Conservation (phyloP, 2,113 vertebrate genomes). For the Elaphurus davidianus region DNA sequence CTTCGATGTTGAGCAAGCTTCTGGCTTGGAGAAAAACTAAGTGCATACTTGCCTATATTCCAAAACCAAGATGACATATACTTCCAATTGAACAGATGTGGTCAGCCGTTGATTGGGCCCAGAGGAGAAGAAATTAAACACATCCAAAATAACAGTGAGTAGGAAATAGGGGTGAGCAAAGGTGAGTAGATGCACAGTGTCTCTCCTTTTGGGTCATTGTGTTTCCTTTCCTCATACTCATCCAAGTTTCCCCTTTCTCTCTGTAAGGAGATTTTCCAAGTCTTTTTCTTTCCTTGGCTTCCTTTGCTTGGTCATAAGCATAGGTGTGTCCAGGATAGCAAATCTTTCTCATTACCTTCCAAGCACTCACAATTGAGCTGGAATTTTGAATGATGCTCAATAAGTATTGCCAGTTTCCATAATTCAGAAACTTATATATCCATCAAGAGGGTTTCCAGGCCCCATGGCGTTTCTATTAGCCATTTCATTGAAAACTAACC, state of each 20-base stretch:
- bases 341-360: background rate
- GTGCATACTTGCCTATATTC: slow-evolving; percentile 78
- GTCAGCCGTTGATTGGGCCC: slow-evolving; percentile 66
- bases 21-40: slow-evolving; percentile 70
- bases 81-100: slow-evolving; percentile 71
- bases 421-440: background rate
- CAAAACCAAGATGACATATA: slow-evolving; percentile 74
- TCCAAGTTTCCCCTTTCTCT: slow-evolving; percentile 26
- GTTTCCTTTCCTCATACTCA: background rate
- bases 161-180: slow-evolving; percentile 5
- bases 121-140: slow-evolving; percentile 37
- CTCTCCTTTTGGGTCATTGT: background rate
- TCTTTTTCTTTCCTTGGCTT: slow-evolving; percentile 41
- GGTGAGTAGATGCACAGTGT: background rate
- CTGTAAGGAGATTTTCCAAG: background rate
- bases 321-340: slow-evolving; percentile 27
- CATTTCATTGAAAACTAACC: slow-evolving; percentile 3
- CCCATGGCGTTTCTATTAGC: background rate
- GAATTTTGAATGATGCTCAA: slow-evolving; percentile 7
- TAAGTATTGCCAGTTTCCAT: slow-evolving; percentile 38
- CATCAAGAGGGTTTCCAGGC: background rate
- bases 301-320: background rate
- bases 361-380: slow-evolving; percentile 20
- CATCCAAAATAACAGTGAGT: background rate
- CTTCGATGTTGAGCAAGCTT: slow-evolving; percentile 69